Conservation (phyloP, 2,113 vertebrate species). For the Phylloscopus trochilus region DNA sequence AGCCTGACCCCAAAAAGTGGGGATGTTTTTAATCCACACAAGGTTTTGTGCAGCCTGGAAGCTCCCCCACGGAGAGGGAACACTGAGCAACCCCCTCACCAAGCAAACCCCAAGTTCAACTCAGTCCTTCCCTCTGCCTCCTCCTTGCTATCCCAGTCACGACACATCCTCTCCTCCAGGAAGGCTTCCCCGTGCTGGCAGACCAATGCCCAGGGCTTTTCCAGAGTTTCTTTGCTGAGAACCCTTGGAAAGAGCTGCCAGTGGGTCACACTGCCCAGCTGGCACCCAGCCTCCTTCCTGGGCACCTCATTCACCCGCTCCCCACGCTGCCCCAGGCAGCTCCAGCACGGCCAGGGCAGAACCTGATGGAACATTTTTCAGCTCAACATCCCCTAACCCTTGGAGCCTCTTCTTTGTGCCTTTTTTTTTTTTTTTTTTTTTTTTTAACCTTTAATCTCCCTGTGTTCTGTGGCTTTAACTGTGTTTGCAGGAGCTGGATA, state of each 20-base stretch:
- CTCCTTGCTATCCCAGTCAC: neutral
- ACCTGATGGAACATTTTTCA: neutral
- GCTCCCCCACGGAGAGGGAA: neutral
- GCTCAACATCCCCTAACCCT: slow-evolving; percentile 31
- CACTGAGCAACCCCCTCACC: neutral
- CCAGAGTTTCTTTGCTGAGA: neutral
- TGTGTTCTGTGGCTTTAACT: neutral
- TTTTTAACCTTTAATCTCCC: too few species aligned
- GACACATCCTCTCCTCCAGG: neutral
- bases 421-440: neutral
- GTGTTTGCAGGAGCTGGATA: rapidly evolving
- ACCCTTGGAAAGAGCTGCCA: neutral
- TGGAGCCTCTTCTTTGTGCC: slow-evolving; percentile 20
- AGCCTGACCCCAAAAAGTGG: neutral
- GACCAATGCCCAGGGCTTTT: neutral
- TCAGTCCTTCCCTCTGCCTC: neutral
- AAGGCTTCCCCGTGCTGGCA: neutral
- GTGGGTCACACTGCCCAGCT: neutral
- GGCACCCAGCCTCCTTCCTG: slow-evolving; percentile 52
- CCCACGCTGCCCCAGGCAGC: neutral
- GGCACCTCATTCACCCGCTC: slow-evolving; percentile 8
- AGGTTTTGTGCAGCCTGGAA: neutral
- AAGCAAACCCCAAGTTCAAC: neutral
- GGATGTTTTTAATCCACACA: neutral
- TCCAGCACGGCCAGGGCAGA: neutral